These are phyloP conservation scores for Leuciscus idus DNA, from an alignment of 2,113 vertebrate genomes.

Conservation along the genomic window DNA sequence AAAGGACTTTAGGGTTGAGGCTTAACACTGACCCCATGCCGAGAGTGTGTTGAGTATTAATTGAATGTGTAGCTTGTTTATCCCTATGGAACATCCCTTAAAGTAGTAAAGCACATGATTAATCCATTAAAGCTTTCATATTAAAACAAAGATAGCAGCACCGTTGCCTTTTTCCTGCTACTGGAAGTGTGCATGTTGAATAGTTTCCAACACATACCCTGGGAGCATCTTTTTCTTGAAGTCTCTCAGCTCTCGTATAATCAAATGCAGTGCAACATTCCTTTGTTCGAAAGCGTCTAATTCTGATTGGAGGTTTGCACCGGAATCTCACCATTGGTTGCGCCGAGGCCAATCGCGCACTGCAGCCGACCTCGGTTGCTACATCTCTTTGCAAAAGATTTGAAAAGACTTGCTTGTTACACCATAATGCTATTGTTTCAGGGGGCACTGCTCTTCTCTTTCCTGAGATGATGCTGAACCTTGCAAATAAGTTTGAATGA, in stretches of 20 bases:
- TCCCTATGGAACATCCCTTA: constrained; percentile 67
- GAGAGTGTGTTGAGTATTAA: constrained; percentile 71
- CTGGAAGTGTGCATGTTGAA: constrained; percentile 37
- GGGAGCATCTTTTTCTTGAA: constrained; percentile 39
- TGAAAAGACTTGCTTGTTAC: constrained; percentile 49
- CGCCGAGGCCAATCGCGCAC: constrained; percentile 48
- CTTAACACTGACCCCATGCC: constrained; percentile 69
- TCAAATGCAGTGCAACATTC: constrained; percentile 61
- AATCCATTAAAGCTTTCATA: constrained; percentile 42
- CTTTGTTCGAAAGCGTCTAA: constrained; percentile 59
- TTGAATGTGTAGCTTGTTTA: constrained; percentile 70
- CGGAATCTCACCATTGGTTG: constrained; percentile 51
- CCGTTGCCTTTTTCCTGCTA: constrained; percentile 4
- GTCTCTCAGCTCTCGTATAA: constrained; percentile 45
- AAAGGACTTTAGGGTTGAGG: constrained; percentile 49
- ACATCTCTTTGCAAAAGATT: constrained; percentile 57
- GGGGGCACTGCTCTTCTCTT: constrained; percentile 42
- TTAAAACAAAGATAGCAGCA: constrained; percentile 36
- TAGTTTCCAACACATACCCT: constrained; percentile 39
- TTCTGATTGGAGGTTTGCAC: constrained; percentile 59
- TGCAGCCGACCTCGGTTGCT: constrained; percentile 51
- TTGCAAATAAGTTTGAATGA: constrained; percentile 23
- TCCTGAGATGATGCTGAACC: constrained; percentile 29
- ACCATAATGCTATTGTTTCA: constrained; percentile 40
- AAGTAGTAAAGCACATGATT: constrained; percentile 61